A percentile compares a stretch with the other conserved stretches of the same genome.
These are phyloP conservation scores for Plecturocebus donacophilus DNA, from an alignment of 2,113 vertebrate species.

Conservation along the genomic window DNA sequence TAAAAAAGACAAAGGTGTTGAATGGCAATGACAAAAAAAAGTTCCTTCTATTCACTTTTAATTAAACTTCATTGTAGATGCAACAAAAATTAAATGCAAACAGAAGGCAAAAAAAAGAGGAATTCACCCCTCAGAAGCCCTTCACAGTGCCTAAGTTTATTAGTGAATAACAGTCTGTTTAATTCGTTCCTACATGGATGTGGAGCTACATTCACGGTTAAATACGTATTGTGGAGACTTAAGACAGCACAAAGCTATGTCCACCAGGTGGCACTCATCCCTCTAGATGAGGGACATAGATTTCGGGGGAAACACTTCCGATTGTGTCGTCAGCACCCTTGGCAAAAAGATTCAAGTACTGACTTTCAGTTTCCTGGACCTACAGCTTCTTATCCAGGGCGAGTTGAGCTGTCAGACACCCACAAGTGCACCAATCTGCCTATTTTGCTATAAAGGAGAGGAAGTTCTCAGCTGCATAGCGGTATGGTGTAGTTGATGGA, in stretches of 20 bases:
- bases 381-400: background rate
- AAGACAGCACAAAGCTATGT: background rate
- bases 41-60: conserved; percentile 19
- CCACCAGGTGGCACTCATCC: conserved; percentile 68
- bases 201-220: background rate
- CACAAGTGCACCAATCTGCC: background rate
- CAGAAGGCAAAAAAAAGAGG: background rate
- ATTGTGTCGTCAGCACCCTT: background rate
- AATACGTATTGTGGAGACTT: background rate
- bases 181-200: background rate
- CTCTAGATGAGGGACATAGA: background rate
- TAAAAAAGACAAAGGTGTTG: background rate
- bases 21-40: background rate
- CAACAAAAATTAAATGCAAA: background rate
- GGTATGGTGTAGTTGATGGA: background rate
- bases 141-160: background rate
- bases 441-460: background rate
- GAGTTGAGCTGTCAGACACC: background rate
- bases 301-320: background rate
- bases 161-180: background rate
- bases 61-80: background rate
- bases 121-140: background rate
- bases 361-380: background rate
- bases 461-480: background rate
- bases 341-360: background rate